A percentile compares a stretch with the other conserved stretches of the same genome.
Evolutionary conservation across 2,888 invertebrate species (phyloP).

Genomic region (Phyllotreta striolata): DNA sequence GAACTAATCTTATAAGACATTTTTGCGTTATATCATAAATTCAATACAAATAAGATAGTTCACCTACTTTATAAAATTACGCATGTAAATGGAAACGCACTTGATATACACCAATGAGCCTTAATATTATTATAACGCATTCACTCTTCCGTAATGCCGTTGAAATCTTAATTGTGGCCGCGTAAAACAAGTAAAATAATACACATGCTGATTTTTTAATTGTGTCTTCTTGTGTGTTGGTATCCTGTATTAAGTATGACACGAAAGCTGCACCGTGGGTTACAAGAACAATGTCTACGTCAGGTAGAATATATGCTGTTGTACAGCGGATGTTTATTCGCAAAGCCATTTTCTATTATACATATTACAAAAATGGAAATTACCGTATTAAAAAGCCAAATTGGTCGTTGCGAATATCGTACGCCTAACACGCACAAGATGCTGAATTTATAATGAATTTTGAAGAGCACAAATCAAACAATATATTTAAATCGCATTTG

Average conservation of each 20-base stretch:
- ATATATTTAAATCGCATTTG: too few species aligned
- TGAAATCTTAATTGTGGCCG: slow-evolving; percentile 30
- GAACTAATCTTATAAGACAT: too few species aligned
- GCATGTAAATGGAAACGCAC: not conserved
- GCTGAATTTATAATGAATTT: too few species aligned
- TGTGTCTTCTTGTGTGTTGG: slow-evolving; percentile 23
- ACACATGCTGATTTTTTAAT: slow-evolving; percentile 26
- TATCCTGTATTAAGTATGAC: slow-evolving; percentile 25
- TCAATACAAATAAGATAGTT: too few species aligned
- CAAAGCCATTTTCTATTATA: slow-evolving; percentile 5
- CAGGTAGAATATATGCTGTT: not conserved
- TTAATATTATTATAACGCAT: slow-evolving; percentile 23
- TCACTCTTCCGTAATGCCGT: slow-evolving; percentile 36
- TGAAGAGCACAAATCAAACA: too few species aligned
- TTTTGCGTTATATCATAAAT: too few species aligned
- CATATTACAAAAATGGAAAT: slow-evolving; percentile 14
- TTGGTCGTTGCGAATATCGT: too few species aligned
- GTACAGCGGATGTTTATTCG: slow-evolving; percentile 15
- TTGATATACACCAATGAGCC: slow-evolving; percentile 11
- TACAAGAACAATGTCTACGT: slow-evolving; percentile 8
- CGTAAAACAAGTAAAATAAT: slow-evolving; percentile 17
- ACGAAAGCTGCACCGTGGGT: slow-evolving; percentile 18
- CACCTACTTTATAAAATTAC: not conserved
- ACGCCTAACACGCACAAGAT: too few species aligned
- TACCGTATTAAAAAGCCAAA: slow-evolving; percentile 1